Evolutionary conservation across 2,113 vertebrate genomes (phyloP).

Genomic region (Todiramphus chloris): DNA sequence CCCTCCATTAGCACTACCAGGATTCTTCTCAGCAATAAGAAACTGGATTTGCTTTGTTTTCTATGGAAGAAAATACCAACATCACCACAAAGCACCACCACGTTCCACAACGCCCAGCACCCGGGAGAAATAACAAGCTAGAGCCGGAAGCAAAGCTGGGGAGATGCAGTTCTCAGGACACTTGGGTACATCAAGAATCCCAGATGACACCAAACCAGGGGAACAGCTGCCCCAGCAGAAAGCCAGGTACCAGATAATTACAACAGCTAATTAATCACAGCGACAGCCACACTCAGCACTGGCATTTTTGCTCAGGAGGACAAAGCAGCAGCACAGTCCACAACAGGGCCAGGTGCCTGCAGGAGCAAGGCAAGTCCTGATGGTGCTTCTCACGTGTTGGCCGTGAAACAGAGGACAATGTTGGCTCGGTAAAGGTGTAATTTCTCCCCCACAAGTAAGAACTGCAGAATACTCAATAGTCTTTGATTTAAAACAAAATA

Average conservation of each 20-base stretch:
- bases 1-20: fast-evolving
- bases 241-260: neutral
- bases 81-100: neutral
- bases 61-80: too few relatives aligned
- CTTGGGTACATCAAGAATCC: neutral
- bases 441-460: neutral
- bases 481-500: neutral
- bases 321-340: neutral
- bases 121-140: neutral
- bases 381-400: neutral
- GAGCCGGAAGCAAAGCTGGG: neutral
- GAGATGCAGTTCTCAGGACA: fast-evolving
- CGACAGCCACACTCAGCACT: neutral
- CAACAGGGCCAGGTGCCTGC: neutral
- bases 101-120: neutral
- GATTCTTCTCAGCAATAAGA: neutral
- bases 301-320: neutral
- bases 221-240: neutral
- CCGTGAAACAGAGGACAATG: neutral
- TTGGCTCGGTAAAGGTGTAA: neutral
- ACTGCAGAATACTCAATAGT: neutral
- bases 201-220: neutral
- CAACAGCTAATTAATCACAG: neutral
- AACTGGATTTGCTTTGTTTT: neutral
- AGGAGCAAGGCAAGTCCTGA: neutral